Conservation (phyloP, 2,113 vertebrate genomes). For the Cygnus buccinator region DNA sequence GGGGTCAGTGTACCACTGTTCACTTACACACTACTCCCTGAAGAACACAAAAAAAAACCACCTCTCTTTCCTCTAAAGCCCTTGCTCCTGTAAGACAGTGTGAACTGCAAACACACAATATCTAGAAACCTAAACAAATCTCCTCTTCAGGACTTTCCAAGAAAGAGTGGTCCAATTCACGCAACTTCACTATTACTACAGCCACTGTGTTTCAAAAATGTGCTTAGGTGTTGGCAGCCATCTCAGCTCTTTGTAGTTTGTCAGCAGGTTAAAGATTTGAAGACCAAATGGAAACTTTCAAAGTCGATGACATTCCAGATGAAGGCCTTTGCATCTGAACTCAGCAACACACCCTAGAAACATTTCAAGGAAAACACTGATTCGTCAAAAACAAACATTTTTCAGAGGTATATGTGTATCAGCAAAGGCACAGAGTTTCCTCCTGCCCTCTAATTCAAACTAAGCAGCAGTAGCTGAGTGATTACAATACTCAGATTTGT, state of each 20-base stretch:
- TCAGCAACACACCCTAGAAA: not conserved
- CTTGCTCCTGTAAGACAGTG: slow-evolving; percentile 11
- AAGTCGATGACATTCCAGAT: not conserved
- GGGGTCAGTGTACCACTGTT: not conserved
- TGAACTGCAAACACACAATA: not conserved
- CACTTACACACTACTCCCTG: not conserved
- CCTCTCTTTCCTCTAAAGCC: not conserved
- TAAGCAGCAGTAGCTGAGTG: not conserved
- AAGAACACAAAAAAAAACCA: not conserved
- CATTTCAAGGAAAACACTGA: not conserved
- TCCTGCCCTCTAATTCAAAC: not conserved
- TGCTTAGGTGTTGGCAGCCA: slow-evolving; percentile 27
- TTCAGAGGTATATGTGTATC: not conserved
- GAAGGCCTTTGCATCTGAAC: not conserved
- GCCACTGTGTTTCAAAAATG: slow-evolving; percentile 2
- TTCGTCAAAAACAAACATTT: slow-evolving; percentile 11
- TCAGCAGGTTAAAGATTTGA: slow-evolving; percentile 23
- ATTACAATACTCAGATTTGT: not conserved
- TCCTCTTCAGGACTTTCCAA: not conserved
- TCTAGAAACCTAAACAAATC: not conserved
- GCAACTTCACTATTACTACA: slow-evolving; percentile 34
- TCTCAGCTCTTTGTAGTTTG: not conserved
- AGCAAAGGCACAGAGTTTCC: not conserved
- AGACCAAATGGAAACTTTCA: slow-evolving; percentile 16
- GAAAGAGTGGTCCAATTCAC: slow-evolving; percentile 12